Percentiles rank a stretch among this genome's conserved stretches.
Evolutionary conservation across 2,113 vertebrate species (phyloP).

Genomic region (Austrofundulus limnaeus): DNA sequence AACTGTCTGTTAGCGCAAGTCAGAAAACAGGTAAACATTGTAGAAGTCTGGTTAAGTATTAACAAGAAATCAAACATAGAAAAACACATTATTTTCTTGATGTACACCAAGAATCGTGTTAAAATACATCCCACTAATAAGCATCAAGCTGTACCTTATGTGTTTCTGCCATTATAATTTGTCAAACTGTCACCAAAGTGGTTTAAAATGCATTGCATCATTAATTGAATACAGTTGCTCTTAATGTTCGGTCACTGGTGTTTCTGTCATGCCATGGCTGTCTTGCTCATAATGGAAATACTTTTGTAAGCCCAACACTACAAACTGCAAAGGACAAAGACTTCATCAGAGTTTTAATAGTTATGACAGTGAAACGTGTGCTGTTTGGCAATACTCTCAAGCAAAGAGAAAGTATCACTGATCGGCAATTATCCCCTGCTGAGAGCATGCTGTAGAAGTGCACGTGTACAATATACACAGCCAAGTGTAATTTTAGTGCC

Average conservation of each 20-base stretch:
- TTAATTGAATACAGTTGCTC: not conserved
- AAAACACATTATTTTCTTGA: not conserved
- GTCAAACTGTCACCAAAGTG: not conserved
- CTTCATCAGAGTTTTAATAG: not conserved
- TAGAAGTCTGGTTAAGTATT: not conserved
- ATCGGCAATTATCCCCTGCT: not conserved
- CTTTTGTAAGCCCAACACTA: not conserved
- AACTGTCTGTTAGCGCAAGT: not conserved
- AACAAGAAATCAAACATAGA: not conserved
- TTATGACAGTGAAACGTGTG: not conserved
- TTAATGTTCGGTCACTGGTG: not conserved
- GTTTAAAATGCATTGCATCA: not conserved
- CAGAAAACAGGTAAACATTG: not conserved
- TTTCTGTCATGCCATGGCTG: not conserved
- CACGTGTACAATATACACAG: not conserved
- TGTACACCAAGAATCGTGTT: not conserved
- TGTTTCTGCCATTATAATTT: not conserved
- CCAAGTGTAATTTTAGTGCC: slow-evolving; percentile 20
- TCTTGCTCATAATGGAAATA: not conserved
- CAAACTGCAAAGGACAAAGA: not conserved
- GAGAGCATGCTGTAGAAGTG: not conserved
- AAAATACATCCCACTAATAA: not conserved
- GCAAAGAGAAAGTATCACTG: not conserved
- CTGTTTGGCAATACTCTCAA: not conserved
- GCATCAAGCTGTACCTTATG: not conserved